Percentiles rank a stretch among this genome's conserved stretches.
Conservation (phyloP, 2,797 vertebrate genomes). For the Dicrostonyx torquatus region DNA sequence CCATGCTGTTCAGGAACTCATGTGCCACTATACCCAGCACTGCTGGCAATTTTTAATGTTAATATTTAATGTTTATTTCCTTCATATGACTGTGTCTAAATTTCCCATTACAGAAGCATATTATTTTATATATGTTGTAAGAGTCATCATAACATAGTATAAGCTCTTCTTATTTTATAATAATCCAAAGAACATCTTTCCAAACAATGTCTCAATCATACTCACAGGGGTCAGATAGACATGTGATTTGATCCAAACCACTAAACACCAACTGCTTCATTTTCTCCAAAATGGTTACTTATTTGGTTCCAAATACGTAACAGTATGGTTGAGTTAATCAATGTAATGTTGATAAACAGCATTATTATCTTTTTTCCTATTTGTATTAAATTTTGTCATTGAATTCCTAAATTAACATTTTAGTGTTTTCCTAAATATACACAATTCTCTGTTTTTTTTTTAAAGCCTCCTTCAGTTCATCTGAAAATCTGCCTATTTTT, state of each 20-base stretch:
- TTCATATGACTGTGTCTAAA: background rate
- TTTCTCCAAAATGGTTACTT: conserved; percentile 33
- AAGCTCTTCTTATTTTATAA: background rate
- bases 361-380: background rate
- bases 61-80: background rate
- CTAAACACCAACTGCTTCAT: background rate
- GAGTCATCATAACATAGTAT: background rate
- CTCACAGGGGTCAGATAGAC: background rate
- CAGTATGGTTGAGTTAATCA: background rate
- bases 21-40: background rate
- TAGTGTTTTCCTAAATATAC: conserved; percentile 44
- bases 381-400: conserved; percentile 16
- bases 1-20: background rate
- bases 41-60: background rate
- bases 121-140: background rate
- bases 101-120: background rate
- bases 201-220: background rate
- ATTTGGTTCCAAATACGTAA: background rate
- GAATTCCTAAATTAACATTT: conserved; percentile 39
- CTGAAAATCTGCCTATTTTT: conserved; percentile 54
- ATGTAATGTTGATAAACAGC: background rate
- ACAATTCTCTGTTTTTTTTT: conserved; percentile 54
- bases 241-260: background rate
- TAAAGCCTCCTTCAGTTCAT: conserved; percentile 77
- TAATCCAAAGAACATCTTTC: background rate